Base-by-base conservation (phyloP, 2,888 invertebrate genomes). In the Abrostola triplasia region DNA sequence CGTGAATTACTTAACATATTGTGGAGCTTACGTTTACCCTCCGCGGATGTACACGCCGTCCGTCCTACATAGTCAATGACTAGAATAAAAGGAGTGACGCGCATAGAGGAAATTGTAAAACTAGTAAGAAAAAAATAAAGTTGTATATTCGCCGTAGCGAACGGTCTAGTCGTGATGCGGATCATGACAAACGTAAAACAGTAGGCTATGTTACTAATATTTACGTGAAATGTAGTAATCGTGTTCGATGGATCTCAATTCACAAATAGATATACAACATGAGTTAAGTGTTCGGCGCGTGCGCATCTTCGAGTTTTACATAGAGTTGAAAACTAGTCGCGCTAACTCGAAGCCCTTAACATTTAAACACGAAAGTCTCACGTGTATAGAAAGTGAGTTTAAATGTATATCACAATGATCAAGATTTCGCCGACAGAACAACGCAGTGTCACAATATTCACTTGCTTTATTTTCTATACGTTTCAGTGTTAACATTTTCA, bases 401-500 rank as follows among this genome's bases (percentile, higher is more conserved):
- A 55, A 36, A 36, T 50, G 41, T 60, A 50, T 38, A 48, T 47
- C 55, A 58, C 67, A 70, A 65, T 76, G 60, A 62, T 63, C 59
- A 63, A 69, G 40, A 59, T 24, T 59, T 56, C 50, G 62, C 49
- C 66, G 56, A 54, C 55, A 66, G 63, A 67, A 67, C 70, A 61
- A 69, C 62, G 41, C 62, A 58, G 67, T 66, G 70, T 68, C 70
- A 80, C 77, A 67, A 70, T 69, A 61, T 57, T 51, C 62, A 59
- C 44, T 65, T 52, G 50, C 60, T 67, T 72, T 70, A 64, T 53
- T 79, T 75, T 61, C 66, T 69, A 64, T 77, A 69, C 59, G 69
- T 59, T 67, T 71, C 67, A 66, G 55, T 66, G 67, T 82, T 77
- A 76, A 81, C 61, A 75, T 80, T 79, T 85, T 86, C 89, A 89